phyloP scores from a whole-genome alignment of 2,113 vertebrate species.

The Osmerus eperlanus region DNA sequence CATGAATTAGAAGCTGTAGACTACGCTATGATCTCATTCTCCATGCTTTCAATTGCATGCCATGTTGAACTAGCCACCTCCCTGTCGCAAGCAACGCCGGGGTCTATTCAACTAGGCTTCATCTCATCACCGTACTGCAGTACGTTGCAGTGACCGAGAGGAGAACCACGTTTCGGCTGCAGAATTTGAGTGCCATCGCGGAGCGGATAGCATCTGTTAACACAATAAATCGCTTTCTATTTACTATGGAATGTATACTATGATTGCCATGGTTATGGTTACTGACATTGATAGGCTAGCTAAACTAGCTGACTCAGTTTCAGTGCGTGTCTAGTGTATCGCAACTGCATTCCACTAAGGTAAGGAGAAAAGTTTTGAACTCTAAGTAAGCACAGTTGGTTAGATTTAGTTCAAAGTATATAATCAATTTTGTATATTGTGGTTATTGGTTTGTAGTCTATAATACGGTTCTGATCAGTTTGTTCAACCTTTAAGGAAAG shows the following conservation, averaged over 20 bases:
- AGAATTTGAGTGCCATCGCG: constrained; percentile 15
- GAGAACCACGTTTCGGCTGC: constrained; percentile 27
- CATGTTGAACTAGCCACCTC: constrained; percentile 38
- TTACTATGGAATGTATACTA: neutral
- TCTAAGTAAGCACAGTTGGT: neutral
- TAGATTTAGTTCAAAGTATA: neutral
- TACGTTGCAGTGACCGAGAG: constrained; percentile 36
- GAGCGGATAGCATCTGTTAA: constrained; percentile 1
- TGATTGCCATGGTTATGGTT: neutral
- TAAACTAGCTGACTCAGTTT: neutral
- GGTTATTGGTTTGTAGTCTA: too few relatives aligned
- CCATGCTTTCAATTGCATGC: constrained; percentile 24
- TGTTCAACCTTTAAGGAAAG: too few relatives aligned
- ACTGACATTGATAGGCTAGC: neutral
- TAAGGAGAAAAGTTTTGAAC: constrained; percentile 15
- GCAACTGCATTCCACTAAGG: neutral
- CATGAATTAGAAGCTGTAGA: constrained; percentile 1
- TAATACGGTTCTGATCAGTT: too few relatives aligned
- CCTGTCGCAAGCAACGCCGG: constrained; percentile 31
- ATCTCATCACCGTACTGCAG: constrained; percentile 50
- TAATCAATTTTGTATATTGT: too few relatives aligned
- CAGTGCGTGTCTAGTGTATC: neutral
- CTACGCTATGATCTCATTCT: constrained; percentile 4
- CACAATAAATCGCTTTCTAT: neutral
- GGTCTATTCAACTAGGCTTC: constrained; percentile 46